These are phyloP conservation scores for Falco biarmicus DNA, from an alignment of 2,797 vertebrate genomes.

Conservation along the genomic window DNA sequence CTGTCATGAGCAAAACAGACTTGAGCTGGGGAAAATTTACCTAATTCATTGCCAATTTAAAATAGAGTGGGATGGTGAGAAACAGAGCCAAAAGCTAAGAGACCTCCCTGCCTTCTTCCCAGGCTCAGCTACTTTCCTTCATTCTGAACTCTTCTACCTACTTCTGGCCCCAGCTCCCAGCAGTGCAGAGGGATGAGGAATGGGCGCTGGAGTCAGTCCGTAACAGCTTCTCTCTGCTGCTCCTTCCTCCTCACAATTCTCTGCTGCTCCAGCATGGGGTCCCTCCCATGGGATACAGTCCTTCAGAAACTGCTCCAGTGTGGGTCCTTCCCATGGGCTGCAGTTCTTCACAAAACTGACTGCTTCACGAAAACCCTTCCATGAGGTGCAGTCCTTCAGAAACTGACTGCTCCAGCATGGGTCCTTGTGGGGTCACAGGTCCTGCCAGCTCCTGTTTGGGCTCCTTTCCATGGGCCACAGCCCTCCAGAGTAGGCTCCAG, in stretches of 20 bases:
- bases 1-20: not conserved
- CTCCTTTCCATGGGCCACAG: not conserved
- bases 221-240: not conserved
- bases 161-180: not conserved
- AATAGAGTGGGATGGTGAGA: not conserved
- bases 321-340: not conserved
- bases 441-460: not conserved
- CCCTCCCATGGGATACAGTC: too few species aligned
- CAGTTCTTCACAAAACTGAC: too few species aligned
- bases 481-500: not conserved
- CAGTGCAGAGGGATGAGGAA: not conserved
- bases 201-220: not conserved
- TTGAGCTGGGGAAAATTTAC: not conserved
- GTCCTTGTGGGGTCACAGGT: not conserved
- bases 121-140: not conserved
- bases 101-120: rapidly evolving
- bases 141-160: not conserved
- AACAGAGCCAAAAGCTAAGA: not conserved
- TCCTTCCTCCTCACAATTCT: not conserved
- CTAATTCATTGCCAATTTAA: not conserved
- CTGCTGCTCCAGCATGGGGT: not conserved
- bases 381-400: too few species aligned
- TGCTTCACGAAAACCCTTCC: too few species aligned
- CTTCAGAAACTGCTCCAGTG: not conserved
- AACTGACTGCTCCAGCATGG: too few species aligned